Percentiles rank a stretch among this genome's conserved stretches.
Conservation (phyloP, 2,888 invertebrate species). For the Rosalia funebris region DNA sequence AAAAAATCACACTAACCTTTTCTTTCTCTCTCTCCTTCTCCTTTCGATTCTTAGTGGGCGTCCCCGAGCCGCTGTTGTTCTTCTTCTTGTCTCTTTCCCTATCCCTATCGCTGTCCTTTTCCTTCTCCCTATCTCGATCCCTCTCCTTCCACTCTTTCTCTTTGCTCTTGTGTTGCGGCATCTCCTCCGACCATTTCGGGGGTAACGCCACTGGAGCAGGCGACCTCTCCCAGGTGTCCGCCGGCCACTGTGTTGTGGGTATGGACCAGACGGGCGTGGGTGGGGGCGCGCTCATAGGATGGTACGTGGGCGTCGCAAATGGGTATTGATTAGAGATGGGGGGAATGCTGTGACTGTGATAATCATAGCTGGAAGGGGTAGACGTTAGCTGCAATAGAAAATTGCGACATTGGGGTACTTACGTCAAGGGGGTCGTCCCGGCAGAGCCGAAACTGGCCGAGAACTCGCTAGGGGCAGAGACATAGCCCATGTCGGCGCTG, state of each 20-base stretch:
- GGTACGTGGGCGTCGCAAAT: slow-evolving; percentile 53
- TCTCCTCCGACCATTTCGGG: slow-evolving; percentile 41
- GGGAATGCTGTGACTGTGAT: slow-evolving; percentile 45
- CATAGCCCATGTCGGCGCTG: slow-evolving; percentile 66
- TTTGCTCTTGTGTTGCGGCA: slow-evolving; percentile 33
- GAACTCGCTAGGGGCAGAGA: slow-evolving; percentile 67
- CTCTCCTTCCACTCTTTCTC: slow-evolving; percentile 35
- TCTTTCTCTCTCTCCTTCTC: slow-evolving; percentile 48
- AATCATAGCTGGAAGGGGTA: slow-evolving; percentile 57
- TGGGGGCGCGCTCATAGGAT: slow-evolving; percentile 36
- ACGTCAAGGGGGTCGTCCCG: slow-evolving; percentile 65
- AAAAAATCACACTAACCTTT: too few species aligned
- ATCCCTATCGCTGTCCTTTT: slow-evolving; percentile 31
- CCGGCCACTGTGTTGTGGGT: slow-evolving; percentile 44
- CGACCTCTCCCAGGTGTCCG: slow-evolving; percentile 44
- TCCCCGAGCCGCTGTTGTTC: slow-evolving; percentile 59
- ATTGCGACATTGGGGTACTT: slow-evolving; percentile 32
- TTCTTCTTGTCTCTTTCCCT: slow-evolving; percentile 59
- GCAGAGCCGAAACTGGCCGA: slow-evolving; percentile 65
- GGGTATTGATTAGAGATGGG: slow-evolving; percentile 51
- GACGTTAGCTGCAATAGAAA: not conserved
- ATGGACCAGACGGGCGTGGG: slow-evolving; percentile 23
- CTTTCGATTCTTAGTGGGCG: slow-evolving; percentile 54
- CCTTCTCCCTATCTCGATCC: slow-evolving; percentile 14
- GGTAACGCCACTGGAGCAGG: slow-evolving; percentile 39